A percentile compares a stretch with the other conserved stretches of the same genome.
phyloP scores from a whole-genome alignment of 2,797 vertebrate species.

The Astyanax mexicanus region DNA sequence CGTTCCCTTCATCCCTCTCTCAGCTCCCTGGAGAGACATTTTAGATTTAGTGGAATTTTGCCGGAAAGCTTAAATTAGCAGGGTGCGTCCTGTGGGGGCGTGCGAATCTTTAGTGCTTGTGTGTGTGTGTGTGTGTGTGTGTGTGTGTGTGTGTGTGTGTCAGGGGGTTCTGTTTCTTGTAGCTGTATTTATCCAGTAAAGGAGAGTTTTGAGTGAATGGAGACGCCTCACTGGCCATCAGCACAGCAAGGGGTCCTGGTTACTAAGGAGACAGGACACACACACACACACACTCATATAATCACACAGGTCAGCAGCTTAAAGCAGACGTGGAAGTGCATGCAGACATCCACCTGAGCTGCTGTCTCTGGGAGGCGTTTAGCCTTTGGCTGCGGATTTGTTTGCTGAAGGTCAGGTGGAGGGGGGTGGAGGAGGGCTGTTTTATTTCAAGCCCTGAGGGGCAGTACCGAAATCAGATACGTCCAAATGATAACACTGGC shows the following conservation, averaged over 20 bases:
- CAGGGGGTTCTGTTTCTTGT: constrained; percentile 1
- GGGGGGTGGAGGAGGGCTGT: too few species aligned
- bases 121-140: too few species aligned
- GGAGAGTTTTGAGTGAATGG: background rate
- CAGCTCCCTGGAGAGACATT: constrained; percentile 40
- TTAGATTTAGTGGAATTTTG: constrained; percentile 45
- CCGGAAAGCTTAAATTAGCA: constrained; percentile 35
- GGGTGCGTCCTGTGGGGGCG: background rate
- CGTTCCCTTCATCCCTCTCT: constrained; percentile 15
- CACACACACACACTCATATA: background rate
- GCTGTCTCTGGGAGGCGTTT: constrained; percentile 10
- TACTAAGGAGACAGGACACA: background rate
- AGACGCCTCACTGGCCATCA: background rate
- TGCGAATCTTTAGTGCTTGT: background rate
- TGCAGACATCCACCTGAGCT: background rate
- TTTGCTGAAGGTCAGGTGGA: background rate
- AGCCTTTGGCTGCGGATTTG: background rate
- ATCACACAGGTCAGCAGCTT: background rate
- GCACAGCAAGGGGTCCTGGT: constrained; percentile 19
- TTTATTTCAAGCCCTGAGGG: background rate
- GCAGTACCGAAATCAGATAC: background rate
- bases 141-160: too few species aligned
- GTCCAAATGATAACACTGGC: too few species aligned
- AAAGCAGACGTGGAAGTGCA: background rate
- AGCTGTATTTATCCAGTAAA: constrained; percentile 19